Evolutionary conservation across 2,113 vertebrate genomes (phyloP).

Genomic region (Andinoacara biseriatus): DNA sequence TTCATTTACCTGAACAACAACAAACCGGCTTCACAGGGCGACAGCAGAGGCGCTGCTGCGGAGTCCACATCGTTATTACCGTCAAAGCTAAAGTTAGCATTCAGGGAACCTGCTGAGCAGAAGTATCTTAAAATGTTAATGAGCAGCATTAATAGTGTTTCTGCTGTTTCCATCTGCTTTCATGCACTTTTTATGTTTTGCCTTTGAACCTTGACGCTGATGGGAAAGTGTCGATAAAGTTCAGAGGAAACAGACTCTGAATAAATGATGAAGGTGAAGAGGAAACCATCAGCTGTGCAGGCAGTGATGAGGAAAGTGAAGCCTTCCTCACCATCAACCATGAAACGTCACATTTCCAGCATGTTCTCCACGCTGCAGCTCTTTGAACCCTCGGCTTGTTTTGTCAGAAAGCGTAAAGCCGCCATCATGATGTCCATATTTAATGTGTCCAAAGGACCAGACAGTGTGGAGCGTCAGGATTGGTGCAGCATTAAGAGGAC

Average conservation of each 20-base stretch:
- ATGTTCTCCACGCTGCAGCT: fast-evolving
- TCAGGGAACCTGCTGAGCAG: background rate
- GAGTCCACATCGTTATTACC: background rate
- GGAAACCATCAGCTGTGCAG: background rate
- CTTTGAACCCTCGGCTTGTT: background rate
- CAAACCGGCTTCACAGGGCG: background rate
- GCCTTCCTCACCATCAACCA: background rate
- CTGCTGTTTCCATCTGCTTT: background rate
- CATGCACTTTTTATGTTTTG: background rate
- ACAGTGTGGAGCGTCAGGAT: background rate
- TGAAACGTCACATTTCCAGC: background rate
- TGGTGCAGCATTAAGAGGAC: fast-evolving
- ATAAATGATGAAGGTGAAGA: background rate
- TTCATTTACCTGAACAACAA: conserved; percentile 26
- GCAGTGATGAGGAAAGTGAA: background rate
- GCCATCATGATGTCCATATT: no score
- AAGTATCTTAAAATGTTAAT: background rate
- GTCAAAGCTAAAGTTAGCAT: background rate
- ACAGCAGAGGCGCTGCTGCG: background rate
- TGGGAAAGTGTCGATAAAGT: background rate
- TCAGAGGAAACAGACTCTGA: background rate
- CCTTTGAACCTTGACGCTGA: background rate
- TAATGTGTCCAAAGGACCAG: no score
- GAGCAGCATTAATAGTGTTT: background rate
- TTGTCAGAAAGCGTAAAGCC: fast-evolving